These are phyloP conservation scores for Tachyglossus aculeatus DNA, from an alignment of 2,797 vertebrate genomes.

Conservation along the genomic window DNA sequence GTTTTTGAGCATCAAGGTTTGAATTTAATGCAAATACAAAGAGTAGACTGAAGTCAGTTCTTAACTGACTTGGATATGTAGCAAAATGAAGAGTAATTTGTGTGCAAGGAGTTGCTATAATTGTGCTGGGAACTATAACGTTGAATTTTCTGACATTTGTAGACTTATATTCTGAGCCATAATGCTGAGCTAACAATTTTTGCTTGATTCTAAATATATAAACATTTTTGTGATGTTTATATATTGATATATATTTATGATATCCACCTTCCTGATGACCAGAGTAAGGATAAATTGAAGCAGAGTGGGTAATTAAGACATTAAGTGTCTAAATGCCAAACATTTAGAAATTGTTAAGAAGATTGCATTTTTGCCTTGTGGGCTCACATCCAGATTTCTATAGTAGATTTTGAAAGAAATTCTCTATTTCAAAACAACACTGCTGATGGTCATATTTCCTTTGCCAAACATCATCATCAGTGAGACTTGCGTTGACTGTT, in stretches of 20 bases:
- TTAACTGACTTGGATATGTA: background rate
- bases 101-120: constrained; percentile 9
- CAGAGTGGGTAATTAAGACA: constrained; percentile 18
- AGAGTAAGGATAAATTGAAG: constrained; percentile 29
- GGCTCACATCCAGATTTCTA: background rate
- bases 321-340: background rate
- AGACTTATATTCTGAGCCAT: constrained; percentile 15
- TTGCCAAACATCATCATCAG: background rate
- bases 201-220: constrained; percentile 14
- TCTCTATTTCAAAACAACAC: background rate
- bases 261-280: constrained; percentile 11
- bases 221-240: constrained; percentile 31
- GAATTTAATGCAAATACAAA: constrained; percentile 18
- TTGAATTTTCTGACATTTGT: constrained; percentile 11
- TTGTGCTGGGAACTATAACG: background rate
- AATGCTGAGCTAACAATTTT: constrained; percentile 19
- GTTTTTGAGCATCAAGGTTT: constrained; percentile 8
- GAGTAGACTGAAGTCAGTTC: background rate
- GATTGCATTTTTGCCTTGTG: constrained; percentile 8
- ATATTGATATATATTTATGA: no score
- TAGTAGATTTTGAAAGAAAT: background rate
- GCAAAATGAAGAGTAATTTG: constrained; percentile 17
- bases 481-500: background rate
- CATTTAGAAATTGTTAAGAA: constrained; percentile 30
- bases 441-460: background rate